Evolutionary conservation across 2,113 vertebrate species (phyloP), one percentile per base, ranked within the genome.

Genomic region (Galeopterus variegatus): DNA sequence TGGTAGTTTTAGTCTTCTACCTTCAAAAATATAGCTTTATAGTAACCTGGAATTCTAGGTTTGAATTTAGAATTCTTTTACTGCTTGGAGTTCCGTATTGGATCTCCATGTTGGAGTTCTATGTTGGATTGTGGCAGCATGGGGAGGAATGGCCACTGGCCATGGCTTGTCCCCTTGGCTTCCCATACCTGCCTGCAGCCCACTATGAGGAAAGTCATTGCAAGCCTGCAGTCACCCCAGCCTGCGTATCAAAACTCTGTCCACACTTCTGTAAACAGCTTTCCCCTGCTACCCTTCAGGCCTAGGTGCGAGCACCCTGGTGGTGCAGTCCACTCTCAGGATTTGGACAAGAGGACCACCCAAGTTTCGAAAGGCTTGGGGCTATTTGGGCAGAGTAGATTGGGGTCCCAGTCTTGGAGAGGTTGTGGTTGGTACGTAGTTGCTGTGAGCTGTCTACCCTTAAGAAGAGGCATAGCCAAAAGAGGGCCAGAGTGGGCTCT

Each of bases 1-100:
- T 41, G 69, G 4, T n/a, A 65, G 15, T 54, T 90, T 95, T 56
- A 58, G 7, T 80, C 36, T 90, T 12, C 6, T 41, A 62, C 23
- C 31, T 72, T 96, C 33, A 86, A 89, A 95, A 86, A 28, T 54
- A 65, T 2, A 56, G 64, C 60, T 69, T 92, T 26, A 65, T 26
- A 60, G 24, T 75, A 92, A 87, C 14, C 36, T 77, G 60, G 67
- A 76, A 65, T 31, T 79, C 56, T 19, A 65, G 28, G 1, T 45
- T 83, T 45, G 19, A 73, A 56, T 89, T 88, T 75, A 73, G 23
- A 64, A n/a, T 88, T 92, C 75, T 83, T 2, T 11, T 58, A 41
- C 19, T 67, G 50, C 26, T 77, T 48, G 70, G 79, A 52, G 10
- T 91, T 76, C 70, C 36, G n/a, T 36, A 3, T 52, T 95, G 76